Conservation (phyloP, 2,797 vertebrate genomes). For the Taenioides sp. region DNA sequence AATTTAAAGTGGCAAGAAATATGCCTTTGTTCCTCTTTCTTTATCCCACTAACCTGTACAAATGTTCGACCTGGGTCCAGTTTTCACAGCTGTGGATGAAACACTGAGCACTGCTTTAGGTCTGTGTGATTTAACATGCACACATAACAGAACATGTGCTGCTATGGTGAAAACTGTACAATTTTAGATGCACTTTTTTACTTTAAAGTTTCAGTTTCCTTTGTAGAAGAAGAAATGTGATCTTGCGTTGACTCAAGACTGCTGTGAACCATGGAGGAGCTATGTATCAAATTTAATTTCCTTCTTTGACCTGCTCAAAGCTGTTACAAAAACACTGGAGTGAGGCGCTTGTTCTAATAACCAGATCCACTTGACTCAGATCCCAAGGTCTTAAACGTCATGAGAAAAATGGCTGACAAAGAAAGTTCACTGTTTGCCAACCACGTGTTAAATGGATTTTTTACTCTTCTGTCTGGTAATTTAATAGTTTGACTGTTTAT, state of each 20-base stretch:
- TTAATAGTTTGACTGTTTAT: neutral
- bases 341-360: neutral
- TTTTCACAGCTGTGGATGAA: neutral
- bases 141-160: neutral
- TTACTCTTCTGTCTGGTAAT: neutral
- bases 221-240: neutral
- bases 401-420: slow-evolving; percentile 8
- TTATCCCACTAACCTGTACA: neutral
- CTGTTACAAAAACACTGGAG: slow-evolving; percentile 5
- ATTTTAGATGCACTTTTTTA: neutral
- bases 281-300: neutral
- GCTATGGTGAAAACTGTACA: neutral
- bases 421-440: neutral
- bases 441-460: slow-evolving; percentile 1
- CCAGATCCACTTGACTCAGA: neutral
- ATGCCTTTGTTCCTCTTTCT: neutral
- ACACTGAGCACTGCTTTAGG: neutral
- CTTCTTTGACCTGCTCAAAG: neutral
- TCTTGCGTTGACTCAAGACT: neutral
- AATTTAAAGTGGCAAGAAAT: neutral
- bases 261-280: neutral
- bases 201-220: neutral
- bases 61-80: neutral
- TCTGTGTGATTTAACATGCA: neutral
- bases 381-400: neutral